Percentiles rank a stretch among this genome's conserved stretches.
These are phyloP conservation scores for Cataglyphis rosenhaueri DNA, from an alignment of 2,888 invertebrate species.

Conservation along the genomic window DNA sequence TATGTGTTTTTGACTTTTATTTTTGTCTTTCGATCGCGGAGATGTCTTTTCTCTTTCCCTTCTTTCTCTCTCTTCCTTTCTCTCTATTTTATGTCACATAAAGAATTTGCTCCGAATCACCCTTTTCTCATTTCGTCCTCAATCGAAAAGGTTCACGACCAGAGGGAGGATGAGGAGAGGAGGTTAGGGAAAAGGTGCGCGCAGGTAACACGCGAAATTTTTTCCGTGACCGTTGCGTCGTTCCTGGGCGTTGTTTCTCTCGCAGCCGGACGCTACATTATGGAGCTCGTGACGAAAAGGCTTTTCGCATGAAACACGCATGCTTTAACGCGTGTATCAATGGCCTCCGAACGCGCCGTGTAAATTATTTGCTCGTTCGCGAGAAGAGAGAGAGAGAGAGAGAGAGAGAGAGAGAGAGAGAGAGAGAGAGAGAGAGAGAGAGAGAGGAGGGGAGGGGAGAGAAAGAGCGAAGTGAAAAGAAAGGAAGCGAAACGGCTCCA, in stretches of 20 bases:
- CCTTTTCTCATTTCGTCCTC: background rate
- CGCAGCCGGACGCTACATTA: background rate
- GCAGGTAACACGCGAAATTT: conserved; percentile 28
- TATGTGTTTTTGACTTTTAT: background rate
- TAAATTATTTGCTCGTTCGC: conserved; percentile 39
- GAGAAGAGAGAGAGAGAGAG: background rate
- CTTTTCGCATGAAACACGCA: conserved; percentile 25
- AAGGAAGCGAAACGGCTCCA: background rate
- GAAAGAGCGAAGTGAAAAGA: background rate
- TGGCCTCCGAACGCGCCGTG: conserved; percentile 51
- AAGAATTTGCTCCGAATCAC: background rate
- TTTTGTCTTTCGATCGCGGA: background rate
- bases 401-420: background rate
- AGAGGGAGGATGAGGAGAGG: background rate
- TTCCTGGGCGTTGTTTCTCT: conserved; percentile 44
- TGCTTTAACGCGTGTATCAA: conserved; percentile 54
- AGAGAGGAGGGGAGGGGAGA: background rate
- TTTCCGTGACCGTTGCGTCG: conserved; percentile 18
- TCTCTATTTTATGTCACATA: background rate
- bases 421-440: background rate
- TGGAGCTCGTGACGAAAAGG: background rate
- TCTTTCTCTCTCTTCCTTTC: background rate
- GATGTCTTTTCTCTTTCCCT: background rate
- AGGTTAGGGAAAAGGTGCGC: background rate
- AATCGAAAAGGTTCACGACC: background rate